These are phyloP conservation scores for Vipera latastei DNA, from an alignment of 2,797 vertebrate species.

Conservation along the genomic window DNA sequence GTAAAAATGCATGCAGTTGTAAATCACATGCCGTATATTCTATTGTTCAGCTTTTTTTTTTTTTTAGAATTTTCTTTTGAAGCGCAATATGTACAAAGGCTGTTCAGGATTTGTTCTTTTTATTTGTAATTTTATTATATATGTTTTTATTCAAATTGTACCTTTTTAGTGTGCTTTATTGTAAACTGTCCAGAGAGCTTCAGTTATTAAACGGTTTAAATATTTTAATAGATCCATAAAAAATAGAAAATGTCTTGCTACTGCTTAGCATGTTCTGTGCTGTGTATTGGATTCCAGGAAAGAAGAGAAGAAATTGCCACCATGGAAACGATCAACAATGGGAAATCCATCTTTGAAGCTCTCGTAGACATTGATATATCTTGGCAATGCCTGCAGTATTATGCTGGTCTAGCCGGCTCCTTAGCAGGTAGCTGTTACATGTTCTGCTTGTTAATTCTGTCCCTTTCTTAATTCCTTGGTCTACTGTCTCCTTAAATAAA, in stretches of 20 bases:
- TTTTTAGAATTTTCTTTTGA: neutral
- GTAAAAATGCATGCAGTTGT: neutral
- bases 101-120: fast-evolving
- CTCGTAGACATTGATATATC: conserved; percentile 84
- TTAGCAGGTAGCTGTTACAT: conserved; percentile 79
- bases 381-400: conserved; percentile 90
- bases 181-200: neutral
- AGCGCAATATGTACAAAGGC: neutral
- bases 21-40: neutral
- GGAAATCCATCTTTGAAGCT: conserved; percentile 92
- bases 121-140: neutral
- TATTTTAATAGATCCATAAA: neutral
- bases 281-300: conserved; percentile 68
- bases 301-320: conserved; percentile 75
- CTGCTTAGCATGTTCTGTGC: neutral
- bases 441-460: neutral
- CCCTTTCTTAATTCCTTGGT: neutral
- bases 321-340: conserved; percentile 90
- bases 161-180: neutral
- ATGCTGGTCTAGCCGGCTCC: conserved; percentile 85
- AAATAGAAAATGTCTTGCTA: neutral
- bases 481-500: neutral
- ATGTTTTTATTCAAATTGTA: neutral
- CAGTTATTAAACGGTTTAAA: neutral
- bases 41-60: neutral